Evolutionary conservation across 2,888 invertebrate species (phyloP), one percentile per base, ranked within the genome.

Genomic region (Chloroclystis v-ata): DNA sequence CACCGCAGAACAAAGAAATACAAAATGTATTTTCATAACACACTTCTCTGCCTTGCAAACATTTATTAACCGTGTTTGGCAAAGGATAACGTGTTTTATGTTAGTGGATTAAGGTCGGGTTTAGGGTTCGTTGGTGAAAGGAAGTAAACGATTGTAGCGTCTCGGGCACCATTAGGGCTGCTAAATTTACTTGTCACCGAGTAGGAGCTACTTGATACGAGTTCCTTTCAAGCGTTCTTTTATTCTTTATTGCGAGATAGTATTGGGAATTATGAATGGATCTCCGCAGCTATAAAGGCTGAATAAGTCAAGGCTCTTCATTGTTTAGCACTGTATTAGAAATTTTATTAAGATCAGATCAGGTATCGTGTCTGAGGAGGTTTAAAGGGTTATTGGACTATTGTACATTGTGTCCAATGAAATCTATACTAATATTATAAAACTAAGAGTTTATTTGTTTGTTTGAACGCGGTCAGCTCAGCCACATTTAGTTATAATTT

Each of bases 1-100:
- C 6, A 2, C 24, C 6, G 5, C 28, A 38, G 37, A 44, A 54
- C 47, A 49, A 52, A 49, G 50, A 49, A 48, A 49, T 28, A 35
- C 37, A 37, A 40, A 47, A 45, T 10, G 38, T 49, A 52, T 56
- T 52, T 49, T 46, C 55, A 53, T 52, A 54, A 52, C 42, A 49
- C 50, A 56, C 47, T 55, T 51, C 35, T 42, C 12, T 14, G 32
- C 32, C 35, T 39, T 50, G 49, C 47, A 50, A 49, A 52, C 52
- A 51, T 24, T 37, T 48, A 52, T 49, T 49, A 44, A 29, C 29
- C 7, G 25, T 16, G 39, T 45, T 52, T 37, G 47, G 32, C 25
- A 39, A 28, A 12, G 33, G 6, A 51, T 32, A 46, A 6, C 5
- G 20, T 28, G 28, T 43, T 41, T 29, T 42, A 52, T 9, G 0